Conservation (phyloP, 2,888 invertebrate species). For the Dione vanillae region DNA sequence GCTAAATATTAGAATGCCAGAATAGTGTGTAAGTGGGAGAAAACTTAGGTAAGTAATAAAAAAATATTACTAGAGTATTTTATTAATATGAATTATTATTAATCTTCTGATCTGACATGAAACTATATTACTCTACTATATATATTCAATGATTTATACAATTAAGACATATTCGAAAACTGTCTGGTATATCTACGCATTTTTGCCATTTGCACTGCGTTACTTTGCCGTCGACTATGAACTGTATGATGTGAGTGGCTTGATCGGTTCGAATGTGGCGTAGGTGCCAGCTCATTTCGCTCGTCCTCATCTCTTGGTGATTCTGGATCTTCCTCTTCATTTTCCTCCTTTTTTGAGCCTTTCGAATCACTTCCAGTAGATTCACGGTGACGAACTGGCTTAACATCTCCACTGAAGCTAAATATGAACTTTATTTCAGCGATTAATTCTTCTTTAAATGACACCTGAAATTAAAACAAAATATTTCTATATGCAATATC, state of each 20-base stretch:
- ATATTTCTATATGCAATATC: neutral
- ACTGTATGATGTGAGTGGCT: constrained; percentile 69
- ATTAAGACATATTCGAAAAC: constrained; percentile 37
- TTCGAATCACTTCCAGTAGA: constrained; percentile 66
- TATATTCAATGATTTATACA: neutral
- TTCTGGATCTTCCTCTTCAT: constrained; percentile 55
- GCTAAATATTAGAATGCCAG: no score
- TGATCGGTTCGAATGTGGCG: constrained; percentile 68
- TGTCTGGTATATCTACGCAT: constrained; percentile 68
- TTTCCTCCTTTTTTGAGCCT: constrained; percentile 59
- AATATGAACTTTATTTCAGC: constrained; percentile 90
- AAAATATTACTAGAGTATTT: neutral
- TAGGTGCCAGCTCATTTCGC: constrained; percentile 56
- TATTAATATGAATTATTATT: neutral
- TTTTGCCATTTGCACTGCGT: constrained; percentile 72
- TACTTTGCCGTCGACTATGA: constrained; percentile 75
- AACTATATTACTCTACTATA: neutral
- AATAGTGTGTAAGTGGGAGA: no score
- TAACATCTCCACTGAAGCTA: constrained; percentile 88
- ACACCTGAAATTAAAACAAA: constrained; percentile 71
- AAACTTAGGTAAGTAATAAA: neutral
- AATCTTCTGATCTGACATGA: neutral
- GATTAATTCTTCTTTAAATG: constrained; percentile 86
- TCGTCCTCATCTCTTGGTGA: constrained; percentile 56
- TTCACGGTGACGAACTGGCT: constrained; percentile 85